These are phyloP conservation scores for Pseudorhiza aurosa DNA, from an alignment of 30 jellyfish, hydroid and myxozoan genomes.

Conservation along the genomic window DNA sequence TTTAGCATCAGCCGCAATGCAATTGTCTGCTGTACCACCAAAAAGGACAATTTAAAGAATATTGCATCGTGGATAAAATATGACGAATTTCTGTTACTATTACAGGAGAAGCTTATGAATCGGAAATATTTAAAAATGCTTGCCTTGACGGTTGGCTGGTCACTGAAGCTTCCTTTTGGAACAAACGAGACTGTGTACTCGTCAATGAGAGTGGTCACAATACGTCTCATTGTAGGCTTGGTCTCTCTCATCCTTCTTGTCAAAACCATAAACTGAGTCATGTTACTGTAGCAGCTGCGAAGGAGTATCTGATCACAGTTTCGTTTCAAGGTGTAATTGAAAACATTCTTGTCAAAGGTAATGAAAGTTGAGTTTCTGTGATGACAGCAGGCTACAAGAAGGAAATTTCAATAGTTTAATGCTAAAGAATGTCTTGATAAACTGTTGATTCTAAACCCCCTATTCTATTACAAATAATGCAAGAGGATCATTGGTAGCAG, in stretches of 20 bases:
- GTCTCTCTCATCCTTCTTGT: slow-evolving; percentile 7
- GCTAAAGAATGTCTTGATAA: too few species aligned
- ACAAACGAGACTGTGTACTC: slow-evolving; percentile 19
- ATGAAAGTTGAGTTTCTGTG: slow-evolving; percentile 64
- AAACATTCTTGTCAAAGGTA: slow-evolving; percentile 60
- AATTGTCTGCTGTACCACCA: too few species aligned
- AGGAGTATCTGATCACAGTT: slow-evolving; percentile 72
- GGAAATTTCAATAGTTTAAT: too few species aligned
- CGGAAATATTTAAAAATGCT: too few species aligned
- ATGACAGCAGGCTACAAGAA: slow-evolving; percentile 55
- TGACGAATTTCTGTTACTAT: too few species aligned
- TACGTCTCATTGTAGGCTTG: slow-evolving; percentile 7
- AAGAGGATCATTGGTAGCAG: too few species aligned
- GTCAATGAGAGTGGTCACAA: slow-evolving; percentile 54
- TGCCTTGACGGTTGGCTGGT: slow-evolving; percentile 50
- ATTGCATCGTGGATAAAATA: too few species aligned
- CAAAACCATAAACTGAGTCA: slow-evolving; percentile 65
- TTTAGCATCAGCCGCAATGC: too few species aligned
- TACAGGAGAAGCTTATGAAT: too few species aligned
- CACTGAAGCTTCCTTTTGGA: slow-evolving; percentile 11
- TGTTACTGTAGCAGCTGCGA: slow-evolving; percentile 72
- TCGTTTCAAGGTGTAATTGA: slow-evolving; percentile 42
- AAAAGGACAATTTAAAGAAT: too few species aligned
- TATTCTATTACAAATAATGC: too few species aligned
- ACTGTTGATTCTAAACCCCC: too few species aligned